Evolutionary conservation across 2,797 vertebrate species (phyloP), one percentile per base, ranked within the genome.

Genomic region (Crotalus adamanteus): DNA sequence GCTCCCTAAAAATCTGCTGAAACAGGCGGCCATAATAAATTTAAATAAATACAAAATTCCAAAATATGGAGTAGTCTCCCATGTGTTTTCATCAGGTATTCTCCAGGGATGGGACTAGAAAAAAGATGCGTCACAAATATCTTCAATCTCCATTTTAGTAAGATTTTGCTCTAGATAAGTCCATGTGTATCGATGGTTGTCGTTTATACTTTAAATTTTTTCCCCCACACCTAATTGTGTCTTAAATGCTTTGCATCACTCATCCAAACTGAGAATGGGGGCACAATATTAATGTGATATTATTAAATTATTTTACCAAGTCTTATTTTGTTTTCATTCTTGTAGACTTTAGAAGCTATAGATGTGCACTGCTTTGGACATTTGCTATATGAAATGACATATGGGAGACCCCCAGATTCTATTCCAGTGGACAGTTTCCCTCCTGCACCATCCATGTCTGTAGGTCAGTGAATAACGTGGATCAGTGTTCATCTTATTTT

Each of bases 361-460:
- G 99, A 99, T 1, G 98, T 99, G 56, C 98, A 99, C 95, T 98
- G 98, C 94, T 99, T 99, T 92, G 99, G 99, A 91, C 98, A 99
- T 95, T 98, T 99, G 96, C 97, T 99, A 2, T 99, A 99, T 92
- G 99, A 99, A 98, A 99, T 99, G 98, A 98, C 98, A 0, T 99
- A 99, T 0, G 99, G 99, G 47, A 98, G 98, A 57, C 99, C 98
- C 0, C 99, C 99, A 0, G 99, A 99, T 95, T 95, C 95, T 0
- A 95, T 99, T 87, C 99, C 99, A 4, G 96, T 99, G 1, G 98
- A 99, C 91, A 98, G 97, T 86, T 99, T 98, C 94, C 98, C 99
- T 42, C 96, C 98, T 25, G 98, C 97, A 25, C 98, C 99, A 0
- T 98, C 98, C 94, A 94, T 98, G 47, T 96, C 98, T 92, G 97